Base-by-base conservation (phyloP, 2,888 invertebrate species). In the Metopia argyrocephala region DNA sequence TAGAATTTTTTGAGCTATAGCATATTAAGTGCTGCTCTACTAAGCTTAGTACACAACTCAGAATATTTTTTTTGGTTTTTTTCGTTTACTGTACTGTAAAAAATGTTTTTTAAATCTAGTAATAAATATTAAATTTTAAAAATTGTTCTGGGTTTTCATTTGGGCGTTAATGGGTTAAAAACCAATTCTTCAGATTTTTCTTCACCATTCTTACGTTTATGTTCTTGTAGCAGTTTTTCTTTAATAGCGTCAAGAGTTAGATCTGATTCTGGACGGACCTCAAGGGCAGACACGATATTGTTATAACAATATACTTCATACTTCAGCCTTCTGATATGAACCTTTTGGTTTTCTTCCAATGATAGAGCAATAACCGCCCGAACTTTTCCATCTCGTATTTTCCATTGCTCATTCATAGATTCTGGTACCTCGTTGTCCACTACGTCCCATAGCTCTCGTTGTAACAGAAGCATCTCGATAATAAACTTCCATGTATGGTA, bases 181-280 rank as follows among this genome's bases (percentile, higher is more conserved):
- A 54, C 68, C 2, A 23, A 5, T 25, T 68, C 54, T n/a, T 18
- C 45, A 21, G 48, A 50, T 4, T 21, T 9, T 18, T 46, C 52
- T 59, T 23, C 7, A 0, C 20, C 57, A 5, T 12, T 61, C 21
- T 54, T 76, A 2, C 81, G 28, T 48, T 74, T 74, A 18, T 18
- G 65, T 23, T 82, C 78, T 4, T 78, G 70, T 9, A 78, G 3
- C 2, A 81, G 12, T 15, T 80, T 80, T 18, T 80, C 80, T 12
- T 68, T 75, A 0, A 80, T 50, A 12, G 76, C 46, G 48, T 71
- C 50, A 5, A 76, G 15, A 2, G 71, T 76, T 0, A 76, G 27
- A 59, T 74, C 73, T 1, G 45, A 18, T 38, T 73, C 73, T 4
- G 76, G 50, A 6, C 75, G 54, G 48, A 79, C 66, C 56, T 76